These are phyloP conservation scores for Luidia sarsii DNA, from an alignment of 53 echinoderm and acorn worm genomes.

Conservation along the genomic window DNA sequence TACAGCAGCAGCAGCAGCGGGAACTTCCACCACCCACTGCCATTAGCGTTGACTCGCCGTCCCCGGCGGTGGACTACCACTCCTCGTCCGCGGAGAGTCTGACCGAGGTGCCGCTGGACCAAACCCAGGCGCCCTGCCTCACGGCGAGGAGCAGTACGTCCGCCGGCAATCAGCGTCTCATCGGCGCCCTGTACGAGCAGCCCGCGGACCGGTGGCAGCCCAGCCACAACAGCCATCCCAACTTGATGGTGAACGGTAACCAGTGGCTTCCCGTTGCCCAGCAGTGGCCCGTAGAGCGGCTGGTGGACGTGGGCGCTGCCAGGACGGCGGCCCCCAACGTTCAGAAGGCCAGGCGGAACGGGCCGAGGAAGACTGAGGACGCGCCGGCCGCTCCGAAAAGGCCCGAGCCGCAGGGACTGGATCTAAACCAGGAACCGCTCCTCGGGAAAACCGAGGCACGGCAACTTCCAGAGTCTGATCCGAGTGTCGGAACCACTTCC, in stretches of 20 bases:
- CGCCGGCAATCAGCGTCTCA: background rate
- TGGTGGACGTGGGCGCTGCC: too few relatives aligned
- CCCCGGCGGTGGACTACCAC: conserved; percentile 71
- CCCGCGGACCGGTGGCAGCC: conserved; percentile 9
- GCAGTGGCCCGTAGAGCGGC: too few relatives aligned
- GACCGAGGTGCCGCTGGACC: conserved; percentile 70
- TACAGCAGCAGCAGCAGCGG: background rate
- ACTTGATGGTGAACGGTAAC: conserved; percentile 5
- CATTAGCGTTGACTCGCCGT: conserved; percentile 70
- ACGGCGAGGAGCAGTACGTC: background rate
- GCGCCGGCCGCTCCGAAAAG: background rate
- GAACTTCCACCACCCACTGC: conserved; percentile 49
- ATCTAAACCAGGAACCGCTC: conserved; percentile 12
- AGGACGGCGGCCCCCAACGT: too few relatives aligned
- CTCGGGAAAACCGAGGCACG: background rate
- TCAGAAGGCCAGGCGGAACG: conserved; percentile 11
- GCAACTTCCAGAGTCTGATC: background rate
- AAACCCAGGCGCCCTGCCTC: background rate
- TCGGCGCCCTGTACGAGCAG: background rate
- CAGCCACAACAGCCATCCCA: conserved; percentile 32
- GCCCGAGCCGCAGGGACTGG: too few relatives aligned
- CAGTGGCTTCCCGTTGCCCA: conserved; percentile 2
- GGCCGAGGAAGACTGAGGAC: background rate
- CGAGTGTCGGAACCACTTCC: background rate
- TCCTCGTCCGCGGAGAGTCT: conserved; percentile 93